Base-by-base conservation (phyloP, 2,888 invertebrate species). In the Cheilosia impressa region DNA sequence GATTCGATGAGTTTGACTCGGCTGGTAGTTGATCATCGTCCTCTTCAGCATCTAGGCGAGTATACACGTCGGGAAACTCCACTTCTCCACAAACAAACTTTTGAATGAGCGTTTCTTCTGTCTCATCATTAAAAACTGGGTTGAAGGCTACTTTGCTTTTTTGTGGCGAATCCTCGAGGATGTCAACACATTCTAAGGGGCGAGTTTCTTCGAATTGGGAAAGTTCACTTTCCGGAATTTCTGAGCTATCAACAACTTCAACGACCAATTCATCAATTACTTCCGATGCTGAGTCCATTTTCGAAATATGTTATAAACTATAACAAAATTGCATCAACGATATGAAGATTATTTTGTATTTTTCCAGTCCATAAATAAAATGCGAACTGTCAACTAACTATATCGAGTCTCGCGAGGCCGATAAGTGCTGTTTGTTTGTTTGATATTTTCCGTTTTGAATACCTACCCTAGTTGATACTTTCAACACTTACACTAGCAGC, bases 71-170 rank as follows among this genome's bases (percentile, higher is more conserved):
- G 34, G 95, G 94, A 88, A 96, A 96, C 38, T 95, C 94, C 88
- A 96, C 93, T 91, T 96, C 94, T 1, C 96, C 96, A 89, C 94
- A 94, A 68, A 96, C 93, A 92, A 95, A 96, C 88, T 95, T 95
- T 88, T 94, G 94, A 0, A 95, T 95, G 38, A 96, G 90, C 71
- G 93, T 93, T 45, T 93, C 93, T 88, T 94, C 94, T 1, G 89
- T 90, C 22, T 90, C 91, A 5, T 88, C 50, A 9, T 17, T 45
- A 0, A 13, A 4, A 7, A 24, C 60, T 27, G 53, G 13, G 27
- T 43, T 73, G 17, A 17, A 10, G 1, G 7, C 9, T 2, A 9
- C 31, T 27, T 38, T 19, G 2, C 13, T 43, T 57, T 50, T 31
- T 3, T 10, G 22, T 0, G 65, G 31, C 19, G 41, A 73, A 15